phyloP scores from a whole-genome alignment of 2,797 vertebrate species.

The Acanthurus tractus region DNA sequence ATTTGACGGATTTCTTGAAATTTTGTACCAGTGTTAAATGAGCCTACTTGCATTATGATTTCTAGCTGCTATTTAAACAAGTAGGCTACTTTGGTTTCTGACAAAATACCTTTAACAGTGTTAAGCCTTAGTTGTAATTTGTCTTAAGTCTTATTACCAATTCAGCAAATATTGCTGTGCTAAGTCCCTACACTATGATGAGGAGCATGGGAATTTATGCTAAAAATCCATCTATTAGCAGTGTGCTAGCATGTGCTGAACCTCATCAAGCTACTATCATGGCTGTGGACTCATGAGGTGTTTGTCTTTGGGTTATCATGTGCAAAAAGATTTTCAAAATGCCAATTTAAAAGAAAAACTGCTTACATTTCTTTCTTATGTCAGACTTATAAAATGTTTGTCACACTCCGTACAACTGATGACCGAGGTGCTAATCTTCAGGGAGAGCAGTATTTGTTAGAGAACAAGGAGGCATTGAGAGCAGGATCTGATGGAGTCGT shows the following conservation, averaged over 20 bases:
- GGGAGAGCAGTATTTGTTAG: background rate
- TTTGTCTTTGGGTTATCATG: background rate
- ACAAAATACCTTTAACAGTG: background rate
- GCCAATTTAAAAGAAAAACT: background rate
- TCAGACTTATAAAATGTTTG: background rate
- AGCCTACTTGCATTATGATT: background rate
- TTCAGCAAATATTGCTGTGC: background rate
- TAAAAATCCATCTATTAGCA: background rate
- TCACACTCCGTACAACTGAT: constrained; percentile 4
- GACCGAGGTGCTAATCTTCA: background rate
- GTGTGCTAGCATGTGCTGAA: background rate
- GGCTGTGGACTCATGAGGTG: background rate
- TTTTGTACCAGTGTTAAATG: background rate
- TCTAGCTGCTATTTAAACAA: background rate
- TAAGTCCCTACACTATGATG: background rate
- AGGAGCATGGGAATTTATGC: background rate
- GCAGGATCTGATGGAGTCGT: constrained; percentile 6
- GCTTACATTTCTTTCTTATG: background rate
- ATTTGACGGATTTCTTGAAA: background rate
- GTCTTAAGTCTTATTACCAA: background rate
- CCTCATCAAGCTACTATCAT: too few species aligned
- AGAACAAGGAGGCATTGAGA: background rate
- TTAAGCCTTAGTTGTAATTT: background rate
- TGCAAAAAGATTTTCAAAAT: background rate
- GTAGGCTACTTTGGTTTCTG: background rate